Evolutionary conservation across 2,888 invertebrate genomes (phyloP), one percentile per base, ranked within the genome.

Genomic region (Ernsta delagoae): DNA sequence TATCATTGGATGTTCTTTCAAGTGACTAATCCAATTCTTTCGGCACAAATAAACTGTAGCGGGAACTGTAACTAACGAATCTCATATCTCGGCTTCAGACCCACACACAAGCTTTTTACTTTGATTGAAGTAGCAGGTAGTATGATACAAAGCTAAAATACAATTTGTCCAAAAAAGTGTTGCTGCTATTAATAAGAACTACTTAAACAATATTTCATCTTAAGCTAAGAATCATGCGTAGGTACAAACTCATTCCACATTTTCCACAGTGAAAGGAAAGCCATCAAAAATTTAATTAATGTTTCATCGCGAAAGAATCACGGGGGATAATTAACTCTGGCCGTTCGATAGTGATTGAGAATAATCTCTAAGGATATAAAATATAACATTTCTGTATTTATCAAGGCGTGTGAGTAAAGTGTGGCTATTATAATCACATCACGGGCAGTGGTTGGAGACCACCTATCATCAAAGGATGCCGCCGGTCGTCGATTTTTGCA

Each of bases 351-450:
- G 77, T 79, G 78, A 82, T 84, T 82, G 80, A 79, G 74, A 83
- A 83, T 80, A 82, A 78, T 74, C 70, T 75, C 73, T 76, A 72
- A 73, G 76, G 75, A 75, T 78, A 79, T 78, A 75, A 76, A 77
- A 75, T 76, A 70, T 72, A 72, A 70, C 77, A 77, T 81, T 83
- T 82, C 78, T 80, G 80, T 81, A 81, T 83, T 82, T 85, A 83
- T 85, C 81, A 83, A 84, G 80, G 82, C 78, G 79, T 83, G 82
- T 83, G 86, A 79, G 83, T 84, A 84, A 85, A 87, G 85, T 91
- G 88, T 87, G 86, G 89, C 90, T 90, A 93, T 93, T 92, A 92
- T 92, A 92, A 90, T 89, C 90, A 89, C 90, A 91, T 93, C 90
- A 91, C 77, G 80, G 80, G 77, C 77, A 79, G 76, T 77, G 77